Evolutionary conservation across 2,113 vertebrate genomes (phyloP).

Genomic region (Poeciliopsis prolifica): DNA sequence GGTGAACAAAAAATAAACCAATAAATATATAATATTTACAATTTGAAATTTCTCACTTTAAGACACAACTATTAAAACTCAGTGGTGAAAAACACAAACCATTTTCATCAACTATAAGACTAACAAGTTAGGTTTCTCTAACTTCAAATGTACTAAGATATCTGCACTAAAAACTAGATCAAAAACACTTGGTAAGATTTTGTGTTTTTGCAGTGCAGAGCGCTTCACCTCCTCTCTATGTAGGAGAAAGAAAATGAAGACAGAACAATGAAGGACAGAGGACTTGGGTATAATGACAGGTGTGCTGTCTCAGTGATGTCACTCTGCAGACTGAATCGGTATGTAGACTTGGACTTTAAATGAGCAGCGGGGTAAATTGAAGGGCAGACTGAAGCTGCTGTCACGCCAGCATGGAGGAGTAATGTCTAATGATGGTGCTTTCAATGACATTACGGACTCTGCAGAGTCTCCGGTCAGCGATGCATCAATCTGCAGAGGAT

Average conservation of each 20-base stretch:
- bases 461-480: not conserved
- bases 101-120: too few relatives aligned
- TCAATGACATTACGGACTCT: conserved; percentile 15
- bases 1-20: too few relatives aligned
- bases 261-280: not conserved
- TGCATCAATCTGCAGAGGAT: not conserved
- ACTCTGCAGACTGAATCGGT: conserved; percentile 4
- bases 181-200: too few relatives aligned
- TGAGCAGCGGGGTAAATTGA: conserved; percentile 32
- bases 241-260: not conserved
- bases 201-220: not conserved
- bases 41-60: too few relatives aligned
- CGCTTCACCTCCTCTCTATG: too few relatives aligned
- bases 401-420: conserved; percentile 13
- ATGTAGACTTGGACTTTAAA: conserved; percentile 7
- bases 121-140: too few relatives aligned
- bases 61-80: too few relatives aligned
- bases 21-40: too few relatives aligned
- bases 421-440: conserved; percentile 15
- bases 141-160: too few relatives aligned
- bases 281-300: conserved; percentile 4
- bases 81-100: too few relatives aligned
- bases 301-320: conserved; percentile 24
- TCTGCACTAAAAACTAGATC: too few relatives aligned
- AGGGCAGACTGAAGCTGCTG: conserved; percentile 30